Base-by-base conservation (phyloP, 2,888 invertebrate genomes). In the Leucophenga montana region DNA sequence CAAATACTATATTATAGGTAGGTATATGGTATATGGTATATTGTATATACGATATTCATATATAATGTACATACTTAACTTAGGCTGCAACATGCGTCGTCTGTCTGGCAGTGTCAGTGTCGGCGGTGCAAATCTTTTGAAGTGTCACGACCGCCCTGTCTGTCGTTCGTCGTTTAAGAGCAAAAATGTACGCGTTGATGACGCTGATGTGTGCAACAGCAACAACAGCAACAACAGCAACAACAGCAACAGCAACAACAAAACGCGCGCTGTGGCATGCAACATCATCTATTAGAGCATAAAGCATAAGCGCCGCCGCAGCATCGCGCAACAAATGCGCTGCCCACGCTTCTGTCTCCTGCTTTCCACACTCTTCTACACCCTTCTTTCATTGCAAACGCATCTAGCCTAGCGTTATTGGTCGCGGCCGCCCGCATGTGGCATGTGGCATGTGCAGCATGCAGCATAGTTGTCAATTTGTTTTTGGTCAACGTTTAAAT, bases 401-500 rank as follows among this genome's bases (percentile, higher is more conserved):
- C 46, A 31, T 18, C 31, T 27, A 59, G 18, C 20, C 20, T 16
- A 31, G 3, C 46, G 31, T 64, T 67, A 67, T 59, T 46, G 59
- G 44, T 14, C 33, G 54, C 56, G 53, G 18, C 62, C 62, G 62
- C 62, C 62, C 62, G 62, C 48, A 64, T 64, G 48, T 64, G 62
- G 62, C 62, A 64, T 64, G 62, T 16, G 50, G 27, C 27, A 48
- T 27, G 74, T 69, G 73, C 79, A 80, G 54, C 78, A 48, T 27
- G 83, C 82, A 72, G 78, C 76, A 77, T 84, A 81, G 78, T 85
- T 84, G 85, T 84, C 85, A 84, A 83, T 85, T 84, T 84, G 84
- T 83, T 83, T 84, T 84, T 83, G 85, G 82, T 84, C 84, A 80
- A 80, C 84, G 80, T 84, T 85, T 85, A 84, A 84, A 84, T 84